Evolutionary conservation across 2,888 invertebrate species (phyloP).

Genomic region (Drosophila fulvimacula): DNA sequence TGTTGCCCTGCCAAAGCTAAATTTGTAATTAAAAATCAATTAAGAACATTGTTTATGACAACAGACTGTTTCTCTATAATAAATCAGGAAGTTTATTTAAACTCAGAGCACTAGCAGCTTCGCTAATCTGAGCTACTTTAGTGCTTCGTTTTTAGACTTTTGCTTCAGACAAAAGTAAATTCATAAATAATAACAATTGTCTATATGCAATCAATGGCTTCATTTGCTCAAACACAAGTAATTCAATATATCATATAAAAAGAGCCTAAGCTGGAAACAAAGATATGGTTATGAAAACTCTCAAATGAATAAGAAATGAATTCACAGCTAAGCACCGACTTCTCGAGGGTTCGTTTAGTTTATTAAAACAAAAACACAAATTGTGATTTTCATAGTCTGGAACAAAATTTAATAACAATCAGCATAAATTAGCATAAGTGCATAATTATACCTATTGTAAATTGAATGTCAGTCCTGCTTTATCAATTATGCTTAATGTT

Average conservation of each 20-base stretch:
- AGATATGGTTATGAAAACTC: neutral
- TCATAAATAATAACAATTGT: neutral
- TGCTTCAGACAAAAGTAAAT: neutral
- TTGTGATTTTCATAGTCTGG: neutral
- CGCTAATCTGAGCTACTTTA: neutral
- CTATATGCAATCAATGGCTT: neutral
- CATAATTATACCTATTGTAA: slow-evolving; percentile 1
- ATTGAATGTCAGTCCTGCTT: slow-evolving; percentile 10
- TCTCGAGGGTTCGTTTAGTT: neutral
- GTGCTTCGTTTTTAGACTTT: neutral
- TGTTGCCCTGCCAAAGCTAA: neutral
- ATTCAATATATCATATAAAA: neutral
- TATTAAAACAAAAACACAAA: neutral
- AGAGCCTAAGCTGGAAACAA: neutral
- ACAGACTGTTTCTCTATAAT: neutral
- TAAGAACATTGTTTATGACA: neutral
- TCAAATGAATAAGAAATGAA: neutral
- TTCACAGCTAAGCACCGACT: neutral
- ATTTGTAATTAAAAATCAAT: neutral
- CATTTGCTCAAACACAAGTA: neutral
- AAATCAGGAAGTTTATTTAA: neutral
- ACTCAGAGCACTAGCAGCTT: neutral
- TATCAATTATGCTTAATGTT: slow-evolving; percentile 44
- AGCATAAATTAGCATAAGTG: neutral
- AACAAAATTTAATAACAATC: neutral